Evolutionary conservation across 2,888 invertebrate genomes (phyloP), one percentile per base, ranked within the genome.

Genomic region (Seladonia tumulorum): DNA sequence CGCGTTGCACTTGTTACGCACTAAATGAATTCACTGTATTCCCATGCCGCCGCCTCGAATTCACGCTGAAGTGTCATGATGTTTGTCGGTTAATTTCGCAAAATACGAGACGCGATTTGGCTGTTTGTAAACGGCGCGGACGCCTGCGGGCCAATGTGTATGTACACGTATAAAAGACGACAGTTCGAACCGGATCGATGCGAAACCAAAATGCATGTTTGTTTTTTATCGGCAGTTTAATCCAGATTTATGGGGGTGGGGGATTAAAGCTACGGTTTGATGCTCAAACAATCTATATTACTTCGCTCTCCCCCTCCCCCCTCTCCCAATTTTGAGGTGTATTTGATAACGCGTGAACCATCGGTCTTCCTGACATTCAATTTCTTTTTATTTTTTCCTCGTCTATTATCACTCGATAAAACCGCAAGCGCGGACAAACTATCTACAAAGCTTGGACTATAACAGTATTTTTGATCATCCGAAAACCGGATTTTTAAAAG

Each of bases 241-340:
- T 83, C 83, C 75, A 76, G 81, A 83, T 83, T 76, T 81, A 76
- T 72, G 45, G 72, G 35, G 72, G 76, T 35, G 72, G 35, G 72
- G 76, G 81, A 81, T 81, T 83, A 76, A 72, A 76, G 25, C 74
- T n/a, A 75, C 53, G 76, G 76, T 72, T 72, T 66, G 81, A 5
- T 63, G 53, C 71, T 63, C 70, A 49, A 63, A 83, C 49, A 49
- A 80, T 80, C 70, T 80, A 80, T 76, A 60, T 74, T 57, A 49
- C 35, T 72, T 76, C 35, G 60, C 45, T 39, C n/a, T 8, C 8
- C 42, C 42, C 8, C 42, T 3, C 42, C 42, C 42, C 5, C 42
- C 35, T 53, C 53, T n/a, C 57, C 10, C 71, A 53, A 29, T 71
- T 49, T 71, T 63, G 76, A 83, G 45, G 63, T 76, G 72, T 47